Evolutionary conservation across 2,797 vertebrate genomes (phyloP).

Genomic region (Argya squamiceps): DNA sequence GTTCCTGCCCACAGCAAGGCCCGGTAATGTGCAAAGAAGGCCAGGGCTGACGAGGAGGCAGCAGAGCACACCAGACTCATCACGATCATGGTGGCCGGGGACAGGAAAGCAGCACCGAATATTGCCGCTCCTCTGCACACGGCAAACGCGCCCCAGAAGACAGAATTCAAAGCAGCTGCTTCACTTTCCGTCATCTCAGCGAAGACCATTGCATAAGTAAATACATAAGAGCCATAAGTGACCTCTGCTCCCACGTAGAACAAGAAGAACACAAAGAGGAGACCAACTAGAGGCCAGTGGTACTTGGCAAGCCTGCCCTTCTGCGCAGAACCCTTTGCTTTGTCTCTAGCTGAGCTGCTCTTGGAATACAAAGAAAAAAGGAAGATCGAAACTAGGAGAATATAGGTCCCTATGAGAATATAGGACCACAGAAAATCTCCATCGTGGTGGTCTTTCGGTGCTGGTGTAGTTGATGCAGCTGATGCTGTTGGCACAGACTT

Average conservation of each 20-base stretch:
- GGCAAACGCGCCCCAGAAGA: constrained; percentile 92
- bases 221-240: constrained; percentile 90
- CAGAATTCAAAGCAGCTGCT: constrained; percentile 87
- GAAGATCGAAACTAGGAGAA: constrained; percentile 79
- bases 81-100: constrained; percentile 88
- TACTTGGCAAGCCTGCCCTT: constrained; percentile 77
- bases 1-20: constrained; percentile 83
- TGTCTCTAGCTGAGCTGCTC: constrained; percentile 43
- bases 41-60: constrained; percentile 79
- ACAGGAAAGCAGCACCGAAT: constrained; percentile 83
- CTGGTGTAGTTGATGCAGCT: not conserved
- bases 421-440: constrained; percentile 87
- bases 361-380: constrained; percentile 82
- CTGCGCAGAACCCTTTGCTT: constrained; percentile 38
- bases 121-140: constrained; percentile 84
- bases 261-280: constrained; percentile 91
- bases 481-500: not conserved
- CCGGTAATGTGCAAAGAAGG: constrained; percentile 73
- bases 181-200: constrained; percentile 74
- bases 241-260: constrained; percentile 92
- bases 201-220: constrained; percentile 83
- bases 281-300: constrained; percentile 79
- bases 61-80: constrained; percentile 82
- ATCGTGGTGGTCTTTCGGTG: not conserved
- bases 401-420: constrained; percentile 81